phyloP scores from a whole-genome alignment of 2,797 vertebrate species.

The Epinephelus awoara region DNA sequence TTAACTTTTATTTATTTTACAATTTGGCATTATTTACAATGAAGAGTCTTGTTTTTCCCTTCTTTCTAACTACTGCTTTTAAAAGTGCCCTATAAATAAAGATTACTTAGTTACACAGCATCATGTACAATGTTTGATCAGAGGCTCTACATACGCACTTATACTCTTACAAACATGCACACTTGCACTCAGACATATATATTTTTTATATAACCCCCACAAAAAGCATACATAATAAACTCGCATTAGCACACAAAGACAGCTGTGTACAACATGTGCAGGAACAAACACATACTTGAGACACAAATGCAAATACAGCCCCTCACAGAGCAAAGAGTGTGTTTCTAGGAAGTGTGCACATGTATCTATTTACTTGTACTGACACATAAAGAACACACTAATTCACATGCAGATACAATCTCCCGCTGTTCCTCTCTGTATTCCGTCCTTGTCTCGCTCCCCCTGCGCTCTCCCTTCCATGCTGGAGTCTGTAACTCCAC shows the following conservation, averaged over 20 bases:
- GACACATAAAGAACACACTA: not conserved
- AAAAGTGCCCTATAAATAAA: not conserved
- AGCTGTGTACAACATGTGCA: not conserved
- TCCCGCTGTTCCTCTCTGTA: not conserved
- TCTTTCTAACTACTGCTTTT: not conserved
- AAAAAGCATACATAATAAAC: not conserved
- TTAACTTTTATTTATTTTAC: not conserved
- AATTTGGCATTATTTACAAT: not conserved
- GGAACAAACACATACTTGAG: not conserved
- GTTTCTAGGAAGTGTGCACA: not conserved
- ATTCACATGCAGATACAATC: slow-evolving; percentile 3
- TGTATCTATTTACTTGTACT: not conserved
- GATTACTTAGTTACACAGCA: not conserved
- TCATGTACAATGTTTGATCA: slow-evolving; percentile 20
- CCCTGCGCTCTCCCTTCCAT: not conserved
- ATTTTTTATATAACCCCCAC: not conserved
- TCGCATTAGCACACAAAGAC: not conserved
- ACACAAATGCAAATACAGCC: not conserved
- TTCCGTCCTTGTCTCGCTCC: not conserved
- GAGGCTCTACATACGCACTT: not conserved
- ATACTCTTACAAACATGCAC: not conserved
- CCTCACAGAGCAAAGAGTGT: not conserved
- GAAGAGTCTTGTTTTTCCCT: not conserved
- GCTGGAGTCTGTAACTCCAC: slow-evolving; percentile 31
- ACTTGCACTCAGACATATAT: not conserved